Evolutionary conservation across 1,140 invertebrate genomes (phyloP), one percentile per base, ranked within the genome.

Genomic region (Hestina assimilis): DNA sequence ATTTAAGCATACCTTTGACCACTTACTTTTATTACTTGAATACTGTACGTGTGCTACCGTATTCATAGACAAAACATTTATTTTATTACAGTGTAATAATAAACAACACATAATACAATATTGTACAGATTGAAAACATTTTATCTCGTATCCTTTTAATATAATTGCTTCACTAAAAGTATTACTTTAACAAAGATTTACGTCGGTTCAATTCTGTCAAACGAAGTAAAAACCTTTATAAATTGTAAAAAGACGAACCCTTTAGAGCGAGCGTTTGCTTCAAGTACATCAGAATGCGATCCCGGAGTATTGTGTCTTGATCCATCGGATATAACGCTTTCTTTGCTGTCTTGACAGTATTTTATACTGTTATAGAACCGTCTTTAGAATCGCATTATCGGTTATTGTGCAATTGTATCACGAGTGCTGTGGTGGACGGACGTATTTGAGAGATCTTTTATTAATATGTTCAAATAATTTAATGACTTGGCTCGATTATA

Each of bases 241-340:
- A 81, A 86, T 83, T 74, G 75, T 73, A 82, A 80, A 80, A 83
- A 83, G 72, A 67, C 71, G 72, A 72, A 63, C 59, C 60, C 67
- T 82, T 78, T 75, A 78, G 71, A 73, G 76, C 75, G 74, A 78
- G 66, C 78, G 79, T 75, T 86, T 79, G 79, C 72, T 75, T 69
- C 70, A 83, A 86, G 71, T 68, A 73, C 72, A 72, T 74, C 72
- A 83, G 75, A 83, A 81, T 81, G 69, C 74, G 66, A 61, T 72
- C 58, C 48, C 63, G 42, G 63, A 58, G 75, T 66, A 79, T 83
- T 81, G 75, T 83, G 61, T 60, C 38, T 52, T 64, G 65, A 61
- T 64, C 59, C 53, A 40, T 52, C 59, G 64, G 72, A 81, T 76
- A 68, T 61, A 67, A 59, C 61, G 66, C 58, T 79, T 67, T 67